Evolutionary conservation across 2,888 invertebrate genomes (phyloP).

Genomic region (Dolichopus griseipennis): DNA sequence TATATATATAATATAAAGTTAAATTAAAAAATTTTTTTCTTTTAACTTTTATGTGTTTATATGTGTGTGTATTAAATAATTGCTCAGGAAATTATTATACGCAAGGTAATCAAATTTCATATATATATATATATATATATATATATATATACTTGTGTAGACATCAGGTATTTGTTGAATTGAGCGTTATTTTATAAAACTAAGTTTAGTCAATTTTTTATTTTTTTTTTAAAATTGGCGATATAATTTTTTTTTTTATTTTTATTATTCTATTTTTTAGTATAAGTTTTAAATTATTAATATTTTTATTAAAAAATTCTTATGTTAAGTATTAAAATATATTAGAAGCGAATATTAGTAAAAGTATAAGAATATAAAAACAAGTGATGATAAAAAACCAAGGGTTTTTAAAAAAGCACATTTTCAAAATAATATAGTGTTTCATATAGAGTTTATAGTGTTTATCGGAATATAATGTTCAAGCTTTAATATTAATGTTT

Average conservation of each 20-base stretch:
- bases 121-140: neutral
- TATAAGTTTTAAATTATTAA: neutral
- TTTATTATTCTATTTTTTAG: neutral
- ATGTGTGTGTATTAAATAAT: neutral
- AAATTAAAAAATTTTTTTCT: too few relatives aligned
- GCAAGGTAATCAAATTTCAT: slow-evolving; percentile 6
- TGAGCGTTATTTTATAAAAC: neutral
- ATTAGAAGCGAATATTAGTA: too few relatives aligned
- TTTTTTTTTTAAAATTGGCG: neutral
- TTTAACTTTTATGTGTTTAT: too few relatives aligned
- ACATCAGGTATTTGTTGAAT: neutral
- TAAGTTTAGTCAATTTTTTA: neutral
- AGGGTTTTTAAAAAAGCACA: too few relatives aligned
- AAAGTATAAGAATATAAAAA: too few relatives aligned
- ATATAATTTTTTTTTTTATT: neutral
- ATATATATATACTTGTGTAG: neutral
- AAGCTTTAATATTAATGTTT: too few relatives aligned
- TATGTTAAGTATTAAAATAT: too few relatives aligned
- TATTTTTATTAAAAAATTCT: neutral
- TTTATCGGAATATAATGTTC: too few relatives aligned
- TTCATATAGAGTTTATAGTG: too few relatives aligned
- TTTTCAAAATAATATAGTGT: too few relatives aligned
- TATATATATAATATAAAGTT: too few relatives aligned
- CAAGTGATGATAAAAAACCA: too few relatives aligned
- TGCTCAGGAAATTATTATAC: slow-evolving; percentile 3